Conservation (phyloP, 2,113 vertebrate genomes). For the Sturnira hondurensis region DNA sequence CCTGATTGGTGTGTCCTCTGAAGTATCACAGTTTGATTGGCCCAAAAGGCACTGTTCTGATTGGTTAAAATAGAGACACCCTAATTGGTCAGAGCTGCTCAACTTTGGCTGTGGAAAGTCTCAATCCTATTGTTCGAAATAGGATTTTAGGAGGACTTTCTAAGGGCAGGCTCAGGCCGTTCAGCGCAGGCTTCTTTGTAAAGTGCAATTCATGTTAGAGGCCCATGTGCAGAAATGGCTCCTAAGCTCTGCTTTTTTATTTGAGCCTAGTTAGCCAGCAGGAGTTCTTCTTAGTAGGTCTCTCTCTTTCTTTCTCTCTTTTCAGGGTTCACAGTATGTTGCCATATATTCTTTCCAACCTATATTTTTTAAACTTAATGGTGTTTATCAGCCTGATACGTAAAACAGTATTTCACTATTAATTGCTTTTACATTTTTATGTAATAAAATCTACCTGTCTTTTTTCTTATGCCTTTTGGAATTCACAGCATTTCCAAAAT, state of each 20-base stretch:
- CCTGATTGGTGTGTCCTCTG: neutral
- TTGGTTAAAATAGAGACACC: neutral
- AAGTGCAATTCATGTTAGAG: neutral
- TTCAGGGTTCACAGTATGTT: neutral
- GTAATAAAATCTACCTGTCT: neutral
- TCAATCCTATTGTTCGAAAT: neutral
- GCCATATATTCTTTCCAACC: neutral
- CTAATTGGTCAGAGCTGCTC: neutral
- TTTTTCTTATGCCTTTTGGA: neutral
- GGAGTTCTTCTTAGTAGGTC: neutral
- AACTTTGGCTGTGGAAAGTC: neutral
- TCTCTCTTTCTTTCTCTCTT: neutral
- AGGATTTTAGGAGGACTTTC: neutral
- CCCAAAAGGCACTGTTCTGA: neutral
- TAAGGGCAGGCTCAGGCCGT: neutral
- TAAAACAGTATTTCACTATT: neutral
- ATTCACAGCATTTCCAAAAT: neutral
- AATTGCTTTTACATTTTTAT: neutral
- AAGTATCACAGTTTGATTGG: neutral
- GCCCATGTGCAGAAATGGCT: neutral
- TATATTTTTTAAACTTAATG: neutral
- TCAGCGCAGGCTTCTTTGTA: neutral
- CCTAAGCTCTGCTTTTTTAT: neutral
- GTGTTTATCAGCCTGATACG: neutral
- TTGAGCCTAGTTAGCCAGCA: neutral